Base-by-base conservation (phyloP, 2,113 vertebrate genomes). In the Marmota monax region DNA sequence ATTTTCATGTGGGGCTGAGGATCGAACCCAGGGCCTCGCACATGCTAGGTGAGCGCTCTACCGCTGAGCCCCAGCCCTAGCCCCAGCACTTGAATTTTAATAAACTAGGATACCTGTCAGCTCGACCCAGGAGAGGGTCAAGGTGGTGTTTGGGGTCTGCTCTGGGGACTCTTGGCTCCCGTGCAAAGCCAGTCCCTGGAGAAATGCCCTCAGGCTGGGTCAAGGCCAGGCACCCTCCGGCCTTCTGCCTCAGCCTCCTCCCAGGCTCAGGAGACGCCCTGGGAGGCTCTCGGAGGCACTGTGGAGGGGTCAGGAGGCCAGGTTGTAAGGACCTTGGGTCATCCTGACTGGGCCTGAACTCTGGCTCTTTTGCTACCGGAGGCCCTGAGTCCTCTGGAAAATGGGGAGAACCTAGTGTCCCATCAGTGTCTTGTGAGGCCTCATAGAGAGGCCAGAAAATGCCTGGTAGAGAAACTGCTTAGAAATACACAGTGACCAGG, bases 81-180 rank as follows among this genome's bases (percentile, higher is more conserved):
- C 42, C 45, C 45, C 45, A 45, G 96, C 97, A 32, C 56, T 34
- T n/a, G 34, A 23, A 16, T 16, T 98, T 98, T 70, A 96, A 45
- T 72, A 83, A 87, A 72, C 10, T 76, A 96, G 96, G 94, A 94
- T 16, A 97, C 97, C n/a, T 95, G 97, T 96, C 92, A 14, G 34
- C 79, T 18, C 95, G 96, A 79, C 96, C 93, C 97, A 97, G 97
- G 92, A 98, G 76, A 48, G 73, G 77, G 69, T 51, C 34, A n/a
- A 7, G 14, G 23, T 61, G 7, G 5, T 10, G 27, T 17, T 16
- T 32, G 27, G 27, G 39, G 10, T 42, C 77, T n/a, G 14, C 13
- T 93, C 83, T 45, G 39, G 74, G n/a, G 51, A 65, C 45, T 51
- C 14, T 25, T 39, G 67, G 4, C 16, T 11, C 65, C 76, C 0